phyloP scores from a whole-genome alignment of 1,140 invertebrate species.

The Apis laboriosa region DNA sequence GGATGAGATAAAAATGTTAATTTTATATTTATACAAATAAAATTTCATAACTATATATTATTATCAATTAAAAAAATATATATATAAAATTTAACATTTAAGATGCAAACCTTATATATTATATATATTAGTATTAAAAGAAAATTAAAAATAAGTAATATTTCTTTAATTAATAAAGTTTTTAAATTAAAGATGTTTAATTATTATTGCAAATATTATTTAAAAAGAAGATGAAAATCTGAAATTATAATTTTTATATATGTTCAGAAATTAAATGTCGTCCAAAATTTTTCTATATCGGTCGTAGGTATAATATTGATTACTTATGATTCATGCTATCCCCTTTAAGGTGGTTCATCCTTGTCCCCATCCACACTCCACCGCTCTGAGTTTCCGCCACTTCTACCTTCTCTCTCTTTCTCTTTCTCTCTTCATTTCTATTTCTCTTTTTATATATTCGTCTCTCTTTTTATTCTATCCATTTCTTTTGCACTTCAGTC shows the following conservation, averaged over 20 bases:
- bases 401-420: slow-evolving; percentile 57
- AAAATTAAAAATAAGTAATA: background rate
- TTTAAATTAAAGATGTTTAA: background rate
- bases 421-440: slow-evolving; percentile 43
- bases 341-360: slow-evolving; percentile 80
- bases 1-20: background rate
- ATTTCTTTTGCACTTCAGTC: slow-evolving; percentile 31
- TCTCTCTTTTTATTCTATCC: slow-evolving; percentile 55
- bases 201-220: background rate
- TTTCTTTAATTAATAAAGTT: background rate
- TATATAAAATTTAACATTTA: background rate
- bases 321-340: slow-evolving; percentile 77
- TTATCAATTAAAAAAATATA: background rate
- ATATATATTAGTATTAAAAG: background rate
- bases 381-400: slow-evolving; percentile 66
- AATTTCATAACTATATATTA: no score
- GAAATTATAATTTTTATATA: background rate
- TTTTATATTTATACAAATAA: background rate
- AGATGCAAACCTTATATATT: background rate
- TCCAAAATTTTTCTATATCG: slow-evolving; percentile 63
- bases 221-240: background rate
- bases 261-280: background rate
- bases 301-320: slow-evolving; percentile 77
- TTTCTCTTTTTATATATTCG: slow-evolving; percentile 44
- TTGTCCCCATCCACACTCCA: slow-evolving; percentile 72